These are phyloP conservation scores for Lomographa bimaculata DNA, from an alignment of 2,888 invertebrate species.

Conservation along the genomic window DNA sequence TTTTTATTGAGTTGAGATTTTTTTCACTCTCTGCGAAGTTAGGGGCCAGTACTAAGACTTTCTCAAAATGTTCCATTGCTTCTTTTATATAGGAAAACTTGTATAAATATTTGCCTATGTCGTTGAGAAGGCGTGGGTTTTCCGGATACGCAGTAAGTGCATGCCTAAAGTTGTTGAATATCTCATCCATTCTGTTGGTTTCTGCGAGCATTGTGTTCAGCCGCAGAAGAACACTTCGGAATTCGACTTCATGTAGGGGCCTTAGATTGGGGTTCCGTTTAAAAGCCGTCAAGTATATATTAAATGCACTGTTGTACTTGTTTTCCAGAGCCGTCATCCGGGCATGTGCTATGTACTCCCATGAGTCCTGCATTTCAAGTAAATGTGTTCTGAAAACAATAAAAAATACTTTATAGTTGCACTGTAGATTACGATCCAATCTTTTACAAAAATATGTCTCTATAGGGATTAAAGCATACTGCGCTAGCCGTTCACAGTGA, in stretches of 20 bases:
- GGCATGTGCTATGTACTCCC: slow-evolving; percentile 48
- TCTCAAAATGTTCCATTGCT: slow-evolving; percentile 83
- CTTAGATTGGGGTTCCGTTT: slow-evolving; percentile 47
- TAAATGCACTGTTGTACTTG: slow-evolving; percentile 54
- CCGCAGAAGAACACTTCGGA: slow-evolving; percentile 47
- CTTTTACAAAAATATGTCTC: too few relatives aligned
- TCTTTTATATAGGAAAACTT: slow-evolving; percentile 82
- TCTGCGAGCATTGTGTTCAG: slow-evolving; percentile 47
- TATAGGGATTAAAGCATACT: too few relatives aligned
- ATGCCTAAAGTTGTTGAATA: slow-evolving; percentile 57
- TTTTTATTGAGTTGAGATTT: slow-evolving; percentile 87
- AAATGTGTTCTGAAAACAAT: too few relatives aligned
- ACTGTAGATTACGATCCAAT: too few relatives aligned
- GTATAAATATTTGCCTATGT: slow-evolving; percentile 66
- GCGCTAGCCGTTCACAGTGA: too few relatives aligned
- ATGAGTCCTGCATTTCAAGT: slow-evolving; percentile 16
- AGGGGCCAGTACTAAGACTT: slow-evolving; percentile 74
- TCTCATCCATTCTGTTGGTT: slow-evolving; percentile 41
- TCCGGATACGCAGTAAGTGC: slow-evolving; percentile 54
- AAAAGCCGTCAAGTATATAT: slow-evolving; percentile 57
- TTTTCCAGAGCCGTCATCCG: slow-evolving; percentile 46
- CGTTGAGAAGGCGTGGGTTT: slow-evolving; percentile 57
- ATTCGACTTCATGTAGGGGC: slow-evolving; percentile 49
- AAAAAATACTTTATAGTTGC: too few relatives aligned
- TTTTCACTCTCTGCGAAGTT: slow-evolving; percentile 84